Base-by-base conservation (phyloP, 2,113 vertebrate species). In the Bubo bubo region DNA sequence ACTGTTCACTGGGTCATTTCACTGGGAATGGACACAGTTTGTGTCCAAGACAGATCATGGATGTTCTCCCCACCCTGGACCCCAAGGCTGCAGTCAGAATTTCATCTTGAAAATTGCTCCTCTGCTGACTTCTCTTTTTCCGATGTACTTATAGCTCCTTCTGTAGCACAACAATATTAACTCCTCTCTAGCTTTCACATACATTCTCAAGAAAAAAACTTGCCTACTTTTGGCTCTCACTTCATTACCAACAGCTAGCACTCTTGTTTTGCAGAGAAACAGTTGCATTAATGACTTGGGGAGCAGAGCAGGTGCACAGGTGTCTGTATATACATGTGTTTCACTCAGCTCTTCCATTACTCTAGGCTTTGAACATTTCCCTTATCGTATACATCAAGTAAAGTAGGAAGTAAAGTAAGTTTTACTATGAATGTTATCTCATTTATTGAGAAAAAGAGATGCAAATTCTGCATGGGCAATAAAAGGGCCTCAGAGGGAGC, bases 371-470 rank as follows among this genome's bases (percentile, higher is more conserved):
- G 72, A 89, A 87, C 70, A 21, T 19, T 50, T 23, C 64, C 71
- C 79, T 89, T 56, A 32, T 71, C 74, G 0, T 47, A 60, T 32
- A n/a, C 35, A 35, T 10, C 77, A 62, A 3, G 88, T 22, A 2
- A 77, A 74, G 73, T 9, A 68, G 93, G 73, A 85, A 94, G 64
- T 3, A 37, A 72, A 58, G 49, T 4, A 43, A 56, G 50, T 41
- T 90, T 77, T 86, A 70, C 62, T 52, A 41, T 55, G 43, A 92
- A 83, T 58, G 79, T 74, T 86, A 41, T 64, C 87, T 85, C 79
- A 14, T 58, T 59, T 74, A 66, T 30, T 52, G 74, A 88, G 87
- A 41, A 74, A 86, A 70, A 79, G 53, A 91, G 67, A 26, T 47
- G 66, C 0, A 8, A 87, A 60, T 93, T 68, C 71, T 90, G 58